Evolutionary conservation across 2,113 vertebrate genomes (phyloP), one percentile per base, ranked within the genome.

Genomic region (Athene noctua): DNA sequence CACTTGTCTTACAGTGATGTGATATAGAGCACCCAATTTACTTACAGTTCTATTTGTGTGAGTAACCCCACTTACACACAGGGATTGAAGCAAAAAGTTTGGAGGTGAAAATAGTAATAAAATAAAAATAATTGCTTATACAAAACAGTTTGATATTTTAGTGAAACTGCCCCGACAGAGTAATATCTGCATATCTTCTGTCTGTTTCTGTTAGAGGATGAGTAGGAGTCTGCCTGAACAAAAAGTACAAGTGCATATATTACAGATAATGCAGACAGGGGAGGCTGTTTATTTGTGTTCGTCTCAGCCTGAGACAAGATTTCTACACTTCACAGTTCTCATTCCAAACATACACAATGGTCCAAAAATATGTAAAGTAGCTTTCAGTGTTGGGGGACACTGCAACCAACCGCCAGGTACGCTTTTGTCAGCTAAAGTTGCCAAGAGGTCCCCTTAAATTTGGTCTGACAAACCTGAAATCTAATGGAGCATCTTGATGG

Each of bases 311-410:
- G 27, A 38, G 71, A 32, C 38, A 52, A 46, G 26, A 22, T 15
- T 54, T 36, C 19, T 59, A 2, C 11, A 5, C 13, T 25, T 29
- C 10, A 2, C 25, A 57, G 10, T 47, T 74, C 55, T 54, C 13
- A 9, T 6, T 61, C 42, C 34, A 71, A 36, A 15, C 4, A 8
- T 0, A 11, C 13, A 12, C 9, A 34, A 0, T 25, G 10, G 2
- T 85, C 70, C 55, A 80, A 54, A 54, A 54, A 23, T 2, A 13
- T 14, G 11, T 1, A 18, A 44, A 71, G 1, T 5, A 10, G 32
- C 12, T 13, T 21, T 7, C 32, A 10, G 8, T 46, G 23, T 19
- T 61, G 32, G 38, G 34, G 62, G 65, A 20, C 78, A 71, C 10
- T 27, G 8, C 21, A 54, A 77, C 5, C 63, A 25, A 6, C 6